Conservation (phyloP, 1,140 invertebrate genomes). For the Diprion similis region DNA sequence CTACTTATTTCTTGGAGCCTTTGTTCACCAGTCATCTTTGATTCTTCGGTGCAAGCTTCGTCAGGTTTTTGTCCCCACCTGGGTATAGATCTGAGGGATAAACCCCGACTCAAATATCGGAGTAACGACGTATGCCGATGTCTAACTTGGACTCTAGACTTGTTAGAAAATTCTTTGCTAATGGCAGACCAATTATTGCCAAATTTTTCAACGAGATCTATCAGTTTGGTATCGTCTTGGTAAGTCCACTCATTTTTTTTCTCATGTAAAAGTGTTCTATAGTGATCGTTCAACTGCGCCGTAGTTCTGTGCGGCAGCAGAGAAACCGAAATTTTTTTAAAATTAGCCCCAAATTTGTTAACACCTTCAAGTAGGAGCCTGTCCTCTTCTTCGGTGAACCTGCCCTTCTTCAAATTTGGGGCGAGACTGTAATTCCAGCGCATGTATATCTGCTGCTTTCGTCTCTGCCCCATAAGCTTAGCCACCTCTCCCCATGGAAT, state of each 20-base stretch:
- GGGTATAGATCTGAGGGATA: slow-evolving; percentile 33
- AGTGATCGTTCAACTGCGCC: slow-evolving; percentile 64
- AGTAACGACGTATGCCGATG: slow-evolving; percentile 55
- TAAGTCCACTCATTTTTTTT: slow-evolving; percentile 56
- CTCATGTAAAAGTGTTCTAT: slow-evolving; percentile 51
- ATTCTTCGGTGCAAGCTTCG: not conserved
- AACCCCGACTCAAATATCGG: slow-evolving; percentile 38
- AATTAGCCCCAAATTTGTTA: slow-evolving; percentile 68
- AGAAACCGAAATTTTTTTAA: slow-evolving; percentile 57
- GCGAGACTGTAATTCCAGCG: slow-evolving; percentile 59
- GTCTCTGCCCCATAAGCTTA: slow-evolving; percentile 65
- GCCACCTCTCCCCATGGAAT: slow-evolving; percentile 72
- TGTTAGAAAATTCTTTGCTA: slow-evolving; percentile 50
- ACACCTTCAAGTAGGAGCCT: slow-evolving; percentile 65
- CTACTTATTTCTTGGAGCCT: not conserved
- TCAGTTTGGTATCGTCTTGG: slow-evolving; percentile 55
- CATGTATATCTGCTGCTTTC: slow-evolving; percentile 69
- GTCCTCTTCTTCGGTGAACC: slow-evolving; percentile 70
- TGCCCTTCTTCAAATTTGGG: slow-evolving; percentile 61
- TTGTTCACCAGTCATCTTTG: not conserved
- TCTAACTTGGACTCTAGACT: slow-evolving; percentile 59
- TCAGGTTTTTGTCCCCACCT: slow-evolving; percentile 15
- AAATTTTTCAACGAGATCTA: slow-evolving; percentile 49
- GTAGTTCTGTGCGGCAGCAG: slow-evolving; percentile 63
- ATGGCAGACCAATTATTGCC: slow-evolving; percentile 59